Base-by-base conservation (phyloP, 2,888 invertebrate species). In the Agrotis puta region DNA sequence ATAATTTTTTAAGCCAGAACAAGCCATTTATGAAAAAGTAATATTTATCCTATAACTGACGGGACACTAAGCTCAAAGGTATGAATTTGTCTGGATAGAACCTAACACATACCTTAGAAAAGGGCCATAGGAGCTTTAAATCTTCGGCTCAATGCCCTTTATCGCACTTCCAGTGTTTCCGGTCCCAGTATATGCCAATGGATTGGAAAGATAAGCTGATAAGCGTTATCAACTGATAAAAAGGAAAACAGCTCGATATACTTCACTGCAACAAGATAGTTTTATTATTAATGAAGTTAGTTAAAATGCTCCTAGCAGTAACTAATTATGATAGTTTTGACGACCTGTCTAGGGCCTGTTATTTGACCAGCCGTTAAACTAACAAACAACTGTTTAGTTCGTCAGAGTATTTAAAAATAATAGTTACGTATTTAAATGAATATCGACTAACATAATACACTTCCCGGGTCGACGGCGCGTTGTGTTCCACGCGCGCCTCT, bases 11-110 rank as follows among this genome's bases (percentile, higher is more conserved):
- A 7, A 16, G 24, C 14, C n/a, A 22, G 22, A 48, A 14, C n/a
- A n/a, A 68, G 16, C 16, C n/a, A 70, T 48, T 70, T 70, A n/a
- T 70, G 14, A 24, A 45, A 14, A 16, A 56, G 70, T 70, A 18
- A 56, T 48, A 27, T 56, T 48, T 39, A 24, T 70, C 14, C 18
- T 14, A 18, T n/a, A 20, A 18, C 7, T 39, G 4, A 13, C 16
- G 1, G 16, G 11, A 33, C 22, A 2, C 2, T 14, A 13, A 39
- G 11, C 3, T 1, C 16, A 2, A 43, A 6, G 20, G 22, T 14
- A 9, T 16, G 16, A 16, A 13, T 22, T 50, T 50, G 13, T 24
- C 16, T 50, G 48, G 9, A 22, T 20, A 43, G 2, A 33, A 2
- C 14, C 2, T 13, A 22, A 13, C 18, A 68, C 39, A 20, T 9